Conservation (phyloP, 2,888 invertebrate genomes). For the Leptinotarsa tumamoca region DNA sequence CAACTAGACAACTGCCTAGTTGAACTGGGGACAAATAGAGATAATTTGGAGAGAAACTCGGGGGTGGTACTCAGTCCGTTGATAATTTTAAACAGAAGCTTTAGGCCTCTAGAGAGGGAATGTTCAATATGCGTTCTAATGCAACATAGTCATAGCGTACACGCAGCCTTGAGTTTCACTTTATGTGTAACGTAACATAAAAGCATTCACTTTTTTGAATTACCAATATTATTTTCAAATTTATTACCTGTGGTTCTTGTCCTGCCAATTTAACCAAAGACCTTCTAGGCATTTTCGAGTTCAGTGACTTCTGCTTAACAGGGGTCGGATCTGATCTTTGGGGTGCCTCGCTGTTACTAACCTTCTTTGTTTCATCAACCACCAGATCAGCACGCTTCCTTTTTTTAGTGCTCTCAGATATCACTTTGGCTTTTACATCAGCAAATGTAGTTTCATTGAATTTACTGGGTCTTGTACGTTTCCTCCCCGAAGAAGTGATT, state of each 20-base stretch:
- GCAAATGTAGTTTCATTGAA: constrained; percentile 76
- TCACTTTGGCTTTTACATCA: constrained; percentile 58
- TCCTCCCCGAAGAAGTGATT: constrained; percentile 74
- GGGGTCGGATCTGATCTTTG: constrained; percentile 10
- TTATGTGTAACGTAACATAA: too few relatives aligned
- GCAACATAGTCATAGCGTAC: too few relatives aligned
- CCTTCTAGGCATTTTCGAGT: constrained; percentile 26
- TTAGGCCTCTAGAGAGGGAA: too few relatives aligned
- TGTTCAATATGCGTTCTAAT: too few relatives aligned
- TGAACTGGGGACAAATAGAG: too few relatives aligned
- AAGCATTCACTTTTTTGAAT: too few relatives aligned
- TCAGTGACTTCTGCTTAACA: constrained; percentile 25
- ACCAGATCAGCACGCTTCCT: constrained; percentile 59
- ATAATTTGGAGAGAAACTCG: too few relatives aligned
- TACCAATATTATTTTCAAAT: neutral
- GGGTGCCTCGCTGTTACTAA: neutral
- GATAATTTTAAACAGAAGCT: too few relatives aligned
- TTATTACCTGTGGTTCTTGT: constrained; percentile 21
- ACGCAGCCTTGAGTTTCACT: too few relatives aligned
- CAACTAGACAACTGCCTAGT: too few relatives aligned
- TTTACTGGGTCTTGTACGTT: constrained; percentile 74
- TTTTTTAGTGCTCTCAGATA: constrained; percentile 51
- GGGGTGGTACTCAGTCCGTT: too few relatives aligned
- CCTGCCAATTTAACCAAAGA: constrained; percentile 19
- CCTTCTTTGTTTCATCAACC: neutral